Conservation (phyloP, 2,888 invertebrate species). For the Phaonia tiefii region DNA sequence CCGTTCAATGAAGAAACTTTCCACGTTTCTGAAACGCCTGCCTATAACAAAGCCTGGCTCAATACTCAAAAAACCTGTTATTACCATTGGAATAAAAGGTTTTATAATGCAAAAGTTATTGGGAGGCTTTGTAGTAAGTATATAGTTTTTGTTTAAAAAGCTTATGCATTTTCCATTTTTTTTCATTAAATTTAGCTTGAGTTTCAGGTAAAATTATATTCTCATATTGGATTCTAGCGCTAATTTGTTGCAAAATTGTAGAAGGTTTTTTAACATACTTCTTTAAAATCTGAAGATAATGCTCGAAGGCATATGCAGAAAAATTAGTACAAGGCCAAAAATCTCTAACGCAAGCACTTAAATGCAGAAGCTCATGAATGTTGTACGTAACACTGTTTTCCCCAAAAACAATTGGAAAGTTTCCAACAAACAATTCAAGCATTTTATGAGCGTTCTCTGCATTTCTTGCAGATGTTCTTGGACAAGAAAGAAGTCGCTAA, state of each 20-base stretch:
- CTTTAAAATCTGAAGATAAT: conserved; percentile 35
- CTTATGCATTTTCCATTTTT: conserved; percentile 29
- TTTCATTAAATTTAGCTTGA: conserved; percentile 29
- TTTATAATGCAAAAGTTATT: conserved; percentile 36
- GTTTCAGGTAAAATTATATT: conserved; percentile 25
- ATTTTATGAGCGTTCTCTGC: conserved; percentile 12
- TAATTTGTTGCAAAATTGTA: conserved; percentile 41
- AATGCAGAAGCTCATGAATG: conserved; percentile 35
- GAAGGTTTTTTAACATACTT: conserved; percentile 30
- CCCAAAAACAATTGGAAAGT: conserved; percentile 33
- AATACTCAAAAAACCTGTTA: conserved; percentile 1
- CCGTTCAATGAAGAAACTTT: background rate
- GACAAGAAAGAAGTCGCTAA: conserved; percentile 16
- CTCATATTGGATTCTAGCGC: conserved; percentile 19
- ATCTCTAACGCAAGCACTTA: conserved; percentile 23
- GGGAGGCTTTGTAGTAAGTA: conserved; percentile 30
- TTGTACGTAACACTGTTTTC: conserved; percentile 32
- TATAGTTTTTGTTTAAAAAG: conserved; percentile 21
- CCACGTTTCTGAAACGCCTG: background rate
- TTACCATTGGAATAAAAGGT: conserved; percentile 15
- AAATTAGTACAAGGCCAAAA: conserved; percentile 30
- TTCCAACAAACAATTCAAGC: conserved; percentile 26
- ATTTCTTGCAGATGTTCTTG: conserved; percentile 32
- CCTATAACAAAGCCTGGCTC: conserved; percentile 10
- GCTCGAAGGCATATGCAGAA: conserved; percentile 23